A percentile compares a stretch with the other conserved stretches of the same genome.
These are phyloP conservation scores for Mycalesis mineus DNA, from an alignment of 2,888 invertebrate genomes.

Conservation along the genomic window DNA sequence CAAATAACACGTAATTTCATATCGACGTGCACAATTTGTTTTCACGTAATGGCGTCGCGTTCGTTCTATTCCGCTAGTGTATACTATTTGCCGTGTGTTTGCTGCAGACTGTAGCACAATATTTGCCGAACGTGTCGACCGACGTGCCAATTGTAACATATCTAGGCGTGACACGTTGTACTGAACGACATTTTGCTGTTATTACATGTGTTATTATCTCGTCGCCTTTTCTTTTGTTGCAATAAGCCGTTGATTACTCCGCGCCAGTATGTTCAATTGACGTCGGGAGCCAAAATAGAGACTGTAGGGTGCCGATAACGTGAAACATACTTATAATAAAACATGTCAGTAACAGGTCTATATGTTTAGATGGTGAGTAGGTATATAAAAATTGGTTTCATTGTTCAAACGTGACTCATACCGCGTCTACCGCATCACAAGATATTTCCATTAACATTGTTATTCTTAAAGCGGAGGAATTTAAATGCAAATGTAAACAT, in stretches of 20 bases:
- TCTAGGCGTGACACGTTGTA: slow-evolving; percentile 69
- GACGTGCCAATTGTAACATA: slow-evolving; percentile 67
- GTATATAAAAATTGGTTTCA: slow-evolving; percentile 7
- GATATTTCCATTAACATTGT: slow-evolving; percentile 25
- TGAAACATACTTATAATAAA: slow-evolving; percentile 19
- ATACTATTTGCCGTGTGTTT: slow-evolving; percentile 66
- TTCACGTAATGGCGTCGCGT: slow-evolving; percentile 59
- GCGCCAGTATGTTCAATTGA: slow-evolving; percentile 47
- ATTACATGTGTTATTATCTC: slow-evolving; percentile 64
- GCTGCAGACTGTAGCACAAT: slow-evolving; percentile 66
- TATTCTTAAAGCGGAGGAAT: slow-evolving; percentile 19
- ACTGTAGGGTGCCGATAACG: slow-evolving; percentile 61
- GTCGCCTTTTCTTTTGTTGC: slow-evolving; percentile 67
- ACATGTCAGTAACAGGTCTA: not conserved
- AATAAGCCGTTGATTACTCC: slow-evolving; percentile 72
- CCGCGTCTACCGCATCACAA: slow-evolving; percentile 15
- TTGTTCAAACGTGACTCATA: slow-evolving; percentile 18
- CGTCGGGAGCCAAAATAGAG: slow-evolving; percentile 50
- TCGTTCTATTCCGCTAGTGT: slow-evolving; percentile 52
- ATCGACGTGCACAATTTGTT: slow-evolving; percentile 57
- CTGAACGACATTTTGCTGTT: slow-evolving; percentile 57
- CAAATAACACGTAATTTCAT: slow-evolving; percentile 64
- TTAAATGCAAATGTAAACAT: slow-evolving; percentile 29
- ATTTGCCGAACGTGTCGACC: slow-evolving; percentile 75
- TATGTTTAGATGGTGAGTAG: not conserved